phyloP scores from a whole-genome alignment of 1,140 invertebrate species.

The Mesaphorura yosii region DNA sequence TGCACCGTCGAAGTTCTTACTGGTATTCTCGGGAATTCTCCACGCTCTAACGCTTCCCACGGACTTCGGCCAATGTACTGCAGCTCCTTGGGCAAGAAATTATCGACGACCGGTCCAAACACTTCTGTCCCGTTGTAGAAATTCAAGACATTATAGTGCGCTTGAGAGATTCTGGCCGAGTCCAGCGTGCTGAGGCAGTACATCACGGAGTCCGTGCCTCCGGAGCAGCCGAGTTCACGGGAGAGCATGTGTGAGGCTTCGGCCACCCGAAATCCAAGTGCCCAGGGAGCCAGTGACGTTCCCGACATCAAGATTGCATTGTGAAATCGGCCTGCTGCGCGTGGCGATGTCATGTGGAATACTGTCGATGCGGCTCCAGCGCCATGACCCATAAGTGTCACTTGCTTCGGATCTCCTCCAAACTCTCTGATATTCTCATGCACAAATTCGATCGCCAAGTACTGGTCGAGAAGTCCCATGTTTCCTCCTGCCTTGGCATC shows the following conservation, averaged over 20 bases:
- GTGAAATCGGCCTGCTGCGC: constrained; percentile 27
- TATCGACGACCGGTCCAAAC: constrained; percentile 30
- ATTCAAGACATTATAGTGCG: constrained; percentile 25
- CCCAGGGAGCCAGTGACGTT: constrained; percentile 29
- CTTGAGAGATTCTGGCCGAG: constrained; percentile 25
- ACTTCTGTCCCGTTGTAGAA: constrained; percentile 31
- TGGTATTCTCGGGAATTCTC: constrained; percentile 32
- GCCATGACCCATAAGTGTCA: constrained; percentile 40
- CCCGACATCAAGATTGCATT: constrained; percentile 29
- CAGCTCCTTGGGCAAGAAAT: constrained; percentile 26
- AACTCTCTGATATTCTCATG: constrained; percentile 38
- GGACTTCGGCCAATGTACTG: constrained; percentile 27
- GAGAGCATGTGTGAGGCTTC: constrained; percentile 26
- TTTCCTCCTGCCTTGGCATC: constrained; percentile 33
- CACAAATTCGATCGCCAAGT: constrained; percentile 39
- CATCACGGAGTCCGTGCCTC: constrained; percentile 22
- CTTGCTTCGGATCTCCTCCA: constrained; percentile 37
- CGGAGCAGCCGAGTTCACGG: constrained; percentile 25
- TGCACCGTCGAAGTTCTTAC: too few relatives aligned
- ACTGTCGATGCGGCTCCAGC: constrained; percentile 35
- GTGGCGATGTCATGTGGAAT: constrained; percentile 33
- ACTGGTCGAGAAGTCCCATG: constrained; percentile 38
- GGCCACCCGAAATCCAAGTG: constrained; percentile 27
- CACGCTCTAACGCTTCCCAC: constrained; percentile 27
- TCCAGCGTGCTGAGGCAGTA: constrained; percentile 28